Evolutionary conservation across 2,113 vertebrate genomes (phyloP).

Genomic region (Anguilla rostrata): DNA sequence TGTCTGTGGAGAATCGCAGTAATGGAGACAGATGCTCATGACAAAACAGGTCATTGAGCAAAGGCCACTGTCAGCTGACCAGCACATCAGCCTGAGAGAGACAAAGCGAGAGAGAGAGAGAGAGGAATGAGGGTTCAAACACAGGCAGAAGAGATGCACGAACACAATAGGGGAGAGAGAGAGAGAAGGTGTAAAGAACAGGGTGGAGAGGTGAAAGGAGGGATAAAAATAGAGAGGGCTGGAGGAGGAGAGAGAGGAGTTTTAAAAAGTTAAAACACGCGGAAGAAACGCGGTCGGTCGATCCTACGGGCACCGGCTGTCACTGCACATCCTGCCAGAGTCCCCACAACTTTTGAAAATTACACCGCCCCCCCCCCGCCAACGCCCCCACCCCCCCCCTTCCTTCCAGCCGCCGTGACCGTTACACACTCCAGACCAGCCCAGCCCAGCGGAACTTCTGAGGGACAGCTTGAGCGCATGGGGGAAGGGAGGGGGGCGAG

Average conservation of each 20-base stretch:
- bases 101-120: background rate
- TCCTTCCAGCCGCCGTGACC: background rate
- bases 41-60: slow-evolving; percentile 3
- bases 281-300: background rate
- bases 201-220: background rate
- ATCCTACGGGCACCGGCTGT: background rate
- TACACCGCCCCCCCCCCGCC: no score
- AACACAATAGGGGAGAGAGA: background rate
- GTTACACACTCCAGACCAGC: background rate
- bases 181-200: background rate
- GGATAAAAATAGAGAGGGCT: background rate
- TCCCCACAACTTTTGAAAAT: background rate
- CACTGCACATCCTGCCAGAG: background rate
- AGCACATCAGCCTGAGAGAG: background rate
- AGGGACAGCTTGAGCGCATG: background rate
- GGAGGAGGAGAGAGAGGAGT: background rate
- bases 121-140: background rate
- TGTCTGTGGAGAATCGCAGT: background rate
- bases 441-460: background rate
- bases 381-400: background rate
- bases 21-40: background rate
- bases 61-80: background rate
- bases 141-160: background rate
- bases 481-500: background rate
- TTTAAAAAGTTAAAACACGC: background rate